A percentile compares a stretch with the other conserved stretches of the same genome.
Evolutionary conservation across 2,888 invertebrate genomes (phyloP).

Genomic region (Drosophila anomalata): DNA sequence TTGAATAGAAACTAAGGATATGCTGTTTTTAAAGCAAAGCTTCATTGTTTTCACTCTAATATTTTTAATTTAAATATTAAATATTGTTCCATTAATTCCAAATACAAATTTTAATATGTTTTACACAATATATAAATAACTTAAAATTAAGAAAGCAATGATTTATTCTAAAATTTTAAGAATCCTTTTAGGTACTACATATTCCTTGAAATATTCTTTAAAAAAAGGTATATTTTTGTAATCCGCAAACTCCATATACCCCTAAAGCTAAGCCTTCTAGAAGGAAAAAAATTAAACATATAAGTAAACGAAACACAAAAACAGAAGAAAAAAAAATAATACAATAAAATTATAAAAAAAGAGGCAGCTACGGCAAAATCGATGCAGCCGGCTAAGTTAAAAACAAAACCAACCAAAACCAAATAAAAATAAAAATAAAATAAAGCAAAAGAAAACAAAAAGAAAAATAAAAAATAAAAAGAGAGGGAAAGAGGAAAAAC

Average conservation of each 20-base stretch:
- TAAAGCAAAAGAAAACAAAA: conserved; percentile 1
- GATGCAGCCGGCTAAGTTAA: conserved; percentile 66
- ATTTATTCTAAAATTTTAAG: no score
- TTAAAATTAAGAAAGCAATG: no score
- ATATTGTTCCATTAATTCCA: no score
- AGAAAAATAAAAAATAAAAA: neutral
- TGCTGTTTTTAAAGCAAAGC: no score
- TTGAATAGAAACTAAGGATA: neutral
- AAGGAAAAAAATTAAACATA: conserved; percentile 74
- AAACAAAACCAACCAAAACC: conserved; percentile 31
- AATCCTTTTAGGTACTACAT: no score
- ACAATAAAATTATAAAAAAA: conserved; percentile 74
- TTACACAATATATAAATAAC: no score
- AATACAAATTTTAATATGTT: no score
- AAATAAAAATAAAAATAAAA: conserved; percentile 14
- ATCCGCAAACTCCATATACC: conserved; percentile 5
- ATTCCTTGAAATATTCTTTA: no score
- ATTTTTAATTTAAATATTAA: neutral
- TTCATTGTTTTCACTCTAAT: no score
- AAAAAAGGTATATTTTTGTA: neutral
- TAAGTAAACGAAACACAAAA: conserved; percentile 63
- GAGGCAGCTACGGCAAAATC: conserved; percentile 63
- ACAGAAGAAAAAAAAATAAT: conserved; percentile 39
- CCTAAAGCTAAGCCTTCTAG: neutral
- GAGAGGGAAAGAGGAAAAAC: conserved; percentile 8